phyloP scores from a whole-genome alignment of 2,888 invertebrate genomes.

The Plutella xylostella region DNA sequence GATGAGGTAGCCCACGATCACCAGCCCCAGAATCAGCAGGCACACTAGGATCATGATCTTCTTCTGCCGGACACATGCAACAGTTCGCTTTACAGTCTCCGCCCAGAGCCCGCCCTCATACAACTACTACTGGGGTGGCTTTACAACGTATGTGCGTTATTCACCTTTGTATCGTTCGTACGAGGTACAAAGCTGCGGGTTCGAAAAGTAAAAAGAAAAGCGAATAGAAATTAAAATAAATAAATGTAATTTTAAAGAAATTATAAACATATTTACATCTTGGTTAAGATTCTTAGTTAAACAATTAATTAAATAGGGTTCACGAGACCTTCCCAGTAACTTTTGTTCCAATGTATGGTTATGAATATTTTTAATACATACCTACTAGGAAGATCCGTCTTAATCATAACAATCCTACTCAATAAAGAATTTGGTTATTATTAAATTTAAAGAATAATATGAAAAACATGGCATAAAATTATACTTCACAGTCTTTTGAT shows the following conservation, averaged over 20 bases:
- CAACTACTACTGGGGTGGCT: constrained; percentile 3
- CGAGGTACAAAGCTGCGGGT: constrained; percentile 18
- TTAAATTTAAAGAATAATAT: neutral
- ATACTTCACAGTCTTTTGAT: constrained; percentile 57
- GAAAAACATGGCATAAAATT: constrained; percentile 45
- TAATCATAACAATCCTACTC: too few relatives aligned
- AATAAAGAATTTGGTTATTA: constrained; percentile 37
- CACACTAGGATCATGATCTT: constrained; percentile 93
- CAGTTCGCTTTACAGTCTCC: constrained; percentile 50
- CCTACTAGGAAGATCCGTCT: too few relatives aligned
- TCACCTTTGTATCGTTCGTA: constrained; percentile 34
- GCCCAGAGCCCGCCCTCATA: neutral
- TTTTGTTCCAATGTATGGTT: too few relatives aligned
- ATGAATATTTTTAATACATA: too few relatives aligned
- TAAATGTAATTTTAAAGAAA: constrained; percentile 60
- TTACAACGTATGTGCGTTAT: constrained; percentile 47
- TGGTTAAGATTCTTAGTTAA: constrained; percentile 39
- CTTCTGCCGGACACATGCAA: constrained; percentile 75
- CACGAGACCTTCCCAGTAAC: too few relatives aligned
- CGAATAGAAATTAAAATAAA: constrained; percentile 58
- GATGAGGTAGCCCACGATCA: constrained; percentile 79
- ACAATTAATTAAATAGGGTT: too few relatives aligned
- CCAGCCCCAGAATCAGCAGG: constrained; percentile 85
- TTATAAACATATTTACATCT: constrained; percentile 63
- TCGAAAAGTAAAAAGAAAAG: constrained; percentile 36